Conservation (phyloP, 2,797 vertebrate genomes). For the Dendrocincla tyrannina region DNA sequence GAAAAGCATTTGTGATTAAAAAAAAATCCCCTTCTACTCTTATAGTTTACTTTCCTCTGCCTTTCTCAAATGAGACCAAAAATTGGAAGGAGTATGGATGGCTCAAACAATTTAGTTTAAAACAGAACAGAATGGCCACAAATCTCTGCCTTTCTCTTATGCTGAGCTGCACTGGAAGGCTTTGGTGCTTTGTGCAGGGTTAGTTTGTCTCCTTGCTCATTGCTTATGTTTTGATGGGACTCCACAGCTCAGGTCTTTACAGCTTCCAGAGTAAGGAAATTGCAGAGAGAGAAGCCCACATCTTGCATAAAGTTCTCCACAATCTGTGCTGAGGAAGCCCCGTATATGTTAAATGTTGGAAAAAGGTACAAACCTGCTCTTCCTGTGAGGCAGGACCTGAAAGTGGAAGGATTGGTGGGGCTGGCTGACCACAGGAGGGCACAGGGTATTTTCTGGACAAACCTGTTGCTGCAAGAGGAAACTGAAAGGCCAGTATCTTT, state of each 20-base stretch:
- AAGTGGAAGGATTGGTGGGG: background rate
- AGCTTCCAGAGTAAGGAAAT: background rate
- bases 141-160: background rate
- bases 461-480: background rate
- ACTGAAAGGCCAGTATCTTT: background rate
- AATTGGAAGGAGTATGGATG: background rate
- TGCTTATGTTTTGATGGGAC: background rate
- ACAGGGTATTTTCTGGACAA: background rate
- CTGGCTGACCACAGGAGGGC: background rate
- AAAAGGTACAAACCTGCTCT: background rate
- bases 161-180: background rate
- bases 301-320: background rate
- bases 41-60: background rate
- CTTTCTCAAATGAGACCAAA: background rate
- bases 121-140: background rate
- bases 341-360: background rate
- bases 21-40: background rate
- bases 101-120: background rate
- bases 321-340: background rate
- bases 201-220: background rate
- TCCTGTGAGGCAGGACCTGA: background rate
- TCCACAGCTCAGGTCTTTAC: background rate
- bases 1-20: background rate
- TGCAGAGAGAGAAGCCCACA: background rate
- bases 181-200: background rate